Base-by-base conservation (phyloP, 2,888 invertebrate species). In the Sceliomorpha sp. region DNA sequence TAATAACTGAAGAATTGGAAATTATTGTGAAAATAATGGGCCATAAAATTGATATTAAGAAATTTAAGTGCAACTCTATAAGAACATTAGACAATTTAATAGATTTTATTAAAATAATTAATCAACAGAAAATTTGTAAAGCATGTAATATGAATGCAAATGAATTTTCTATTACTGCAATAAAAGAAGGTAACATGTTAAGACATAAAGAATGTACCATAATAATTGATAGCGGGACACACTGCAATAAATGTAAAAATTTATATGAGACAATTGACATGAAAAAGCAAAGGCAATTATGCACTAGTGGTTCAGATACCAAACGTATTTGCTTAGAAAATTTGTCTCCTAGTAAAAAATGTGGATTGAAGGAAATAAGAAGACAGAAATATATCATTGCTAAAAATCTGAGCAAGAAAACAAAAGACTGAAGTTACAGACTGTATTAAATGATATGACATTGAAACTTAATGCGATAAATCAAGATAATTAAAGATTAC, bases 161-260 rank as follows among this genome's bases (percentile, higher is more conserved):
- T 1, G 20, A 39, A 17, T 39, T n/a, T 39, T 39, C 39, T 39
- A 24, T 24, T 20, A 24, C 24, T 10, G 39, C 39, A 2, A 6
- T 39, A 20, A 17, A 12, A 39, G 39, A 39, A 9, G 24, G n/a
- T 8, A 4, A 39, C 12, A 20, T 12, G 2, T 24, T 39, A 8
- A 39, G 39, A 9, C 39, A 39, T 8, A 39, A 39, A 9, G 39
- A 39, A 10, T 39, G 39, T 10, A 2, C 24, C 6, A 7, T 39
- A 2, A 3, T 39, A 1, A 39, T 24, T 7, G 20, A 24, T 24
- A 2, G 1, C 10, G 24, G 39, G 17, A 14, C 15, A 4, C 17
- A 24, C 13, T 39, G 39, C 7, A 1, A 9, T 20, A 9, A 2
- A 5, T 39, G 39, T 10, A 39, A 39, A 24, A 5, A 24, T 1